Conservation (phyloP, 2,888 invertebrate species). For the Phengaris alcon region DNA sequence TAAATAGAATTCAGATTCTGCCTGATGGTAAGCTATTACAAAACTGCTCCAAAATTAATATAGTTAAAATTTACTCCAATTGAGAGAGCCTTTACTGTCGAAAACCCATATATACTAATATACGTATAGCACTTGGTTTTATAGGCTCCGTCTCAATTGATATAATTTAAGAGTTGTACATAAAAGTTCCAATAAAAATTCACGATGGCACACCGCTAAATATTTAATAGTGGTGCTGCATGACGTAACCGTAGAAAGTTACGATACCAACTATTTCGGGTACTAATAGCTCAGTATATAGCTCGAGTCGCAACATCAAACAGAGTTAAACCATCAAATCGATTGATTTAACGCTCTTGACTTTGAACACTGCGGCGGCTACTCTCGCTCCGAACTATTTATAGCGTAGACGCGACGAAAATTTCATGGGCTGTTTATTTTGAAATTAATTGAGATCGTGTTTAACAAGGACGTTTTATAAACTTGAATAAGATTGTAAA, state of each 20-base stretch:
- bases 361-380: slow-evolving; percentile 21
- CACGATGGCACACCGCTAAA: slow-evolving; percentile 7
- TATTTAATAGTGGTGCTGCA: background rate
- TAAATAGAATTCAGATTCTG: no score
- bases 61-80: background rate
- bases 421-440: slow-evolving; percentile 13
- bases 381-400: slow-evolving; percentile 3
- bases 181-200: slow-evolving; percentile 12
- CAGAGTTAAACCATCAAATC: slow-evolving; percentile 2
- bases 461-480: background rate
- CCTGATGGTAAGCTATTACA: no score
- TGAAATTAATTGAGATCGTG: slow-evolving; percentile 18
- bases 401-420: slow-evolving; percentile 4
- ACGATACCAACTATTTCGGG: background rate
- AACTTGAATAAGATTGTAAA: background rate
- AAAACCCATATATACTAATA: background rate
- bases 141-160: slow-evolving; percentile 8
- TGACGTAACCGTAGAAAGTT: slow-evolving; percentile 7
- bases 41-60: no score
- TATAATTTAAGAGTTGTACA: slow-evolving; percentile 20
- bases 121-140: background rate
- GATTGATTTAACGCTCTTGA: slow-evolving; percentile 26
- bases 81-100: background rate
- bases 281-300: background rate
- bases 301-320: background rate